Evolutionary conservation across 2,797 vertebrate genomes (phyloP).

Genomic region (Benthosema pterotum): DNA sequence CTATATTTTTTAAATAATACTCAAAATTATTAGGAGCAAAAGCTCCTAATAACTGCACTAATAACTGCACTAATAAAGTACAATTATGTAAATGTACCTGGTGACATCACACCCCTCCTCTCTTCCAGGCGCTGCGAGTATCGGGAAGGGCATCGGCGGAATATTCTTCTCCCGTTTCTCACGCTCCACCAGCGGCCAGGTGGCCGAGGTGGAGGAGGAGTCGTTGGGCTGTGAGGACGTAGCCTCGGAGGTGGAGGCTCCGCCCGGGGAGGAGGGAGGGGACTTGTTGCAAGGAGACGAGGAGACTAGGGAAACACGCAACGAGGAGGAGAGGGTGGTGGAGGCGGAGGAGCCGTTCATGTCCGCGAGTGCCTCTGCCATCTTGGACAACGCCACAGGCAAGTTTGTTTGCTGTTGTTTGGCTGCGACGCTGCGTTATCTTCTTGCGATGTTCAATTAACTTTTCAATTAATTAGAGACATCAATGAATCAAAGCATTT

Average conservation of each 20-base stretch:
- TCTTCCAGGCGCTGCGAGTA: conserved; percentile 89
- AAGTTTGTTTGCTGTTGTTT: conserved; percentile 54
- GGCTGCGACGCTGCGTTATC: neutral
- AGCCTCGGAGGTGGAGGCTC: conserved; percentile 55
- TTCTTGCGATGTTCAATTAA: too few relatives aligned
- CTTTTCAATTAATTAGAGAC: too few relatives aligned
- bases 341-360: conserved; percentile 57
- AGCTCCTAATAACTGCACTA: too few relatives aligned
- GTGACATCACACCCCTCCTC: neutral
- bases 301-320: conserved; percentile 53
- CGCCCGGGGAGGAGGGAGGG: conserved; percentile 58
- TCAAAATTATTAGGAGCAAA: too few relatives aligned
- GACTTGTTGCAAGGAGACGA: conserved; percentile 68
- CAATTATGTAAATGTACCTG: too few relatives aligned
- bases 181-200: conserved; percentile 83
- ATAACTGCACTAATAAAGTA: too few relatives aligned
- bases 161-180: conserved; percentile 95
- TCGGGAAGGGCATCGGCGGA: conserved; percentile 94
- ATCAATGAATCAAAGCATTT: too few relatives aligned
- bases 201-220: conserved; percentile 73
- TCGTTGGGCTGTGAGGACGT: conserved; percentile 64
- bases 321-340: conserved; percentile 67
- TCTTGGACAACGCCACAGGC: conserved; percentile 86
- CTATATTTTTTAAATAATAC: too few relatives aligned
- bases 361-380: conserved; percentile 78